Evolutionary conservation across 2,888 invertebrate species (phyloP), one percentile per base, ranked within the genome.

Genomic region (Macrophya alboannulata): DNA sequence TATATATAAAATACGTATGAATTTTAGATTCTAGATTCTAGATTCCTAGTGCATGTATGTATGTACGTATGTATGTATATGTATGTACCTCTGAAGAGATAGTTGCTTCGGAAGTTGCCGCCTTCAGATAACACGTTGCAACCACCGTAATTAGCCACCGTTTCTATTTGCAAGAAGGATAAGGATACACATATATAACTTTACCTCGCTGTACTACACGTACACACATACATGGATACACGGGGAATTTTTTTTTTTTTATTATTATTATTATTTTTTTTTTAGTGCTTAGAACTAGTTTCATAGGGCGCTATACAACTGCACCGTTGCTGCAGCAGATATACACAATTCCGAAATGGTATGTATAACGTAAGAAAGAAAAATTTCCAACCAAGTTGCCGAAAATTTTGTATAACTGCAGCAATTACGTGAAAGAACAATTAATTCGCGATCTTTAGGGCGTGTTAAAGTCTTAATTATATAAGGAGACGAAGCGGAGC

Each of bases 111-210:
- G 77, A 77, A 81, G 81, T 81, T 81, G 62, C 62, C 62, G 81
- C 37, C 77, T 55, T 62, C 62, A 81, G 81, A 81, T 81, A 81
- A 81, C 62, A 81, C 62, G 81, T 62, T 43, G 62, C 59, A 59
- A 21, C 48, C 59, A 59, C 81, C 37, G 62, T 81, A 81, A 81
- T 81, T 81, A 81, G 40, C 40, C 62, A 81, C 62, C 81, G 81
- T 81, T 81, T 81, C 81, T 62, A 81, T 62, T 81, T 81, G 81
- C 81, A 62, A 59, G 10, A 62, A 81, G 81, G 81, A 81, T 81
- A 81, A 62, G 62, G 62, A 1, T 6, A 31, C 25, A 40, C 17
- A 12, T 17, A 17, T 6, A 17, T 40, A 37, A 15, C 8, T 8
- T 12, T 37, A 40, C 31, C 62, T 62, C 31, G 31, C n/a, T 62